Evolutionary conservation across 1,140 invertebrate species (phyloP).

Genomic region (Oscheius sp.): DNA sequence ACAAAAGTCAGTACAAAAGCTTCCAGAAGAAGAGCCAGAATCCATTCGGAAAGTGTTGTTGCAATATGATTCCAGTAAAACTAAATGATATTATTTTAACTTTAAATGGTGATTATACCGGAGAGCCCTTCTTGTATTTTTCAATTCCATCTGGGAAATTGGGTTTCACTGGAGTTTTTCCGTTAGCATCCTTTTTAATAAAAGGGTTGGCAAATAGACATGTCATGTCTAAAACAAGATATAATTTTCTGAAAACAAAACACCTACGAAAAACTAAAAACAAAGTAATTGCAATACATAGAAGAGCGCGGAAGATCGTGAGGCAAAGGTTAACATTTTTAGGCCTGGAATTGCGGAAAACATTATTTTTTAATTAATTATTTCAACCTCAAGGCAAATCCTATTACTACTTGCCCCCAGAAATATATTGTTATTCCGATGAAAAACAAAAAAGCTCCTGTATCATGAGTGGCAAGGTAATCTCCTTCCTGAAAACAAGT

Average conservation of each 20-base stretch:
- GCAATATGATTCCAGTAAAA: slow-evolving; percentile 4
- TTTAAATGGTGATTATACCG: neutral
- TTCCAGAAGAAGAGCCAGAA: neutral
- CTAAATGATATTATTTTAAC: neutral
- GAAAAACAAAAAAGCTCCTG: neutral
- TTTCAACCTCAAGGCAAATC: neutral
- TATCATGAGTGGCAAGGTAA: neutral
- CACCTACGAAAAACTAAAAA: neutral
- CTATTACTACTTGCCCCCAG: neutral
- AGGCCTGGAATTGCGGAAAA: neutral
- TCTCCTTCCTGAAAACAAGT: neutral
- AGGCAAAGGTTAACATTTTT: neutral
- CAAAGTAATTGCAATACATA: neutral
- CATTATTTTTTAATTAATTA: neutral
- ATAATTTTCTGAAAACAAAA: neutral
- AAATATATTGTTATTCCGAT: neutral
- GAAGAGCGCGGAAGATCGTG: neutral
- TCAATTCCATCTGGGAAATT: neutral
- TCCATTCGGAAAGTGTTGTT: neutral
- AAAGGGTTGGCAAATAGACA: neutral
- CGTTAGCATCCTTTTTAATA: neutral
- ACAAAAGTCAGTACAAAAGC: neutral
- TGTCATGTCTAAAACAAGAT: neutral
- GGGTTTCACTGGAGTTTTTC: neutral
- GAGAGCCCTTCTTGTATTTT: neutral